Conservation (phyloP, 2,888 invertebrate genomes). For the Drosophila borealis region DNA sequence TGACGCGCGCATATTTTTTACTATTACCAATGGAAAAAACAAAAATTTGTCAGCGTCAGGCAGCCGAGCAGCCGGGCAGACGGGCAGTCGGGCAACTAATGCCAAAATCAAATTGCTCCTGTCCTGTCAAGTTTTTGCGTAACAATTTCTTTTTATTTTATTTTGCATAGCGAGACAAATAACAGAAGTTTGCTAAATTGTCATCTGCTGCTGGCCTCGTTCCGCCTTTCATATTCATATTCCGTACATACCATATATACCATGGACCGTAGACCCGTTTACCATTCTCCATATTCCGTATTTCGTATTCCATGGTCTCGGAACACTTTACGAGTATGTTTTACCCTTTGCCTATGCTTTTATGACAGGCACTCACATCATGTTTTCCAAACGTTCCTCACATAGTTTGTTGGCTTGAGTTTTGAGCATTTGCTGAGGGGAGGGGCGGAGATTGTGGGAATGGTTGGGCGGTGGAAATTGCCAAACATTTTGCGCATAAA, state of each 20-base stretch:
- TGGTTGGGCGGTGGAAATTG: slow-evolving; percentile 54
- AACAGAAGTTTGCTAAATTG: slow-evolving; percentile 72
- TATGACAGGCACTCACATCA: slow-evolving; percentile 64
- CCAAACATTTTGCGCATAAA: slow-evolving; percentile 76
- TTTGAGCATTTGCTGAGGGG: slow-evolving; percentile 7
- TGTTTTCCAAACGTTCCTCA: slow-evolving; percentile 52
- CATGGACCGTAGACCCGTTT: slow-evolving; percentile 11
- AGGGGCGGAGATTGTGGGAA: background rate
- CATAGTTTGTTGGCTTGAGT: slow-evolving; percentile 56
- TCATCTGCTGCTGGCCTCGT: slow-evolving; percentile 50
- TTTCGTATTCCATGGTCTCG: slow-evolving; percentile 12
- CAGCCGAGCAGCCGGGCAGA: slow-evolving; percentile 8
- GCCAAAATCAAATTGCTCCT: slow-evolving; percentile 72
- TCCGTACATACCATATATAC: slow-evolving; percentile 10
- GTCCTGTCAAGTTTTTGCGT: slow-evolving; percentile 67
- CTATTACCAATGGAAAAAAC: slow-evolving; percentile 64
- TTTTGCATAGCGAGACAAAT: slow-evolving; percentile 63
- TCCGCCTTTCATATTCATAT: slow-evolving; percentile 32
- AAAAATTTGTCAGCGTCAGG: slow-evolving; percentile 51
- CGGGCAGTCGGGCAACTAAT: slow-evolving; percentile 24
- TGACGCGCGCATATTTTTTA: slow-evolving; percentile 64
- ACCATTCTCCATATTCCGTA: slow-evolving; percentile 12
- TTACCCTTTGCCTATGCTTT: slow-evolving; percentile 51
- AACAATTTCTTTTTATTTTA: slow-evolving; percentile 54
- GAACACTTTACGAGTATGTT: slow-evolving; percentile 40